Evolutionary conservation across 2,797 vertebrate genomes (phyloP).

Genomic region (Zalophus californianus): DNA sequence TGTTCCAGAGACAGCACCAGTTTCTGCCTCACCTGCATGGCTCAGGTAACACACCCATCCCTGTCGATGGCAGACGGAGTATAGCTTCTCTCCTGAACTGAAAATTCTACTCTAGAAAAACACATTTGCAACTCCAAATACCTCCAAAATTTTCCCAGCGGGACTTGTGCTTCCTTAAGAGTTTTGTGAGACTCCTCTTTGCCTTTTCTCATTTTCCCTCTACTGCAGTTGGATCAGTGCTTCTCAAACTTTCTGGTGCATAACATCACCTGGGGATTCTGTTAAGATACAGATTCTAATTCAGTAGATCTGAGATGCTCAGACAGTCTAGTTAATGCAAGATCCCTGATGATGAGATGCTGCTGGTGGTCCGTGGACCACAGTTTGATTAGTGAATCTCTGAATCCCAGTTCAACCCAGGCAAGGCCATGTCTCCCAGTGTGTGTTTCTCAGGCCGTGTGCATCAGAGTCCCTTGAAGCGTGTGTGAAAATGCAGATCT

Average conservation of each 20-base stretch:
- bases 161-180: background rate
- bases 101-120: background rate
- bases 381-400: background rate
- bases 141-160: background rate
- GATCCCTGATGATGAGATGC: no score
- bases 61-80: no score
- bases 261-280: background rate
- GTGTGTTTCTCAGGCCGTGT: background rate
- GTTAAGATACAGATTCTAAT: background rate
- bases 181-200: no score
- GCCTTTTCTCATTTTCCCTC: background rate
- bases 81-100: background rate
- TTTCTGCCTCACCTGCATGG: rapidly evolving
- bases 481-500: background rate
- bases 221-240: background rate
- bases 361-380: no score
- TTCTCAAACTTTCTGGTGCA: background rate
- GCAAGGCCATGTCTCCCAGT: background rate
- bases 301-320: background rate
- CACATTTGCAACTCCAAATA: background rate
- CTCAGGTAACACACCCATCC: background rate
- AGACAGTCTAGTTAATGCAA: background rate
- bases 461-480: background rate
- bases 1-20: background rate
- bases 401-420: background rate